Conservation (phyloP, 2,797 vertebrate species). For the Chaunax sp. region DNA sequence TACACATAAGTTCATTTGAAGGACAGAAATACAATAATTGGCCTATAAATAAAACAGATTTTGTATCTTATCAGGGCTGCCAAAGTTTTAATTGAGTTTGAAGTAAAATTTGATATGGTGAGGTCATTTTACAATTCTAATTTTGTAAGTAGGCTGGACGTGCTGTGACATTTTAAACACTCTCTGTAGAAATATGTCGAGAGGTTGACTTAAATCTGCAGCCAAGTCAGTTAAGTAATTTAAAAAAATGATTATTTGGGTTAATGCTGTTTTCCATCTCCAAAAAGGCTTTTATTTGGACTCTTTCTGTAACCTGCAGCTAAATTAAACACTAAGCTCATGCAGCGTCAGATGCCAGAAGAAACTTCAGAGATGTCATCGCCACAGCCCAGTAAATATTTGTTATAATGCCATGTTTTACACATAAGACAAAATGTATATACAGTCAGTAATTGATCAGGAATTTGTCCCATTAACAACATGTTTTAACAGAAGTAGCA, state of each 20-base stretch:
- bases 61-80: too few species aligned
- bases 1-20: neutral
- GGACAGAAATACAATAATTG: neutral
- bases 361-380: slow-evolving; percentile 37
- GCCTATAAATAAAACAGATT: too few species aligned
- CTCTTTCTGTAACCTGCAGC: slow-evolving; percentile 5
- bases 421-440: neutral
- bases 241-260: too few species aligned
- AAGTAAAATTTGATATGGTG: neutral
- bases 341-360: neutral
- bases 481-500: slow-evolving; percentile 28
- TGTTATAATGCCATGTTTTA: neutral
- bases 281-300: neutral
- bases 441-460: neutral
- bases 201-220: slow-evolving; percentile 7
- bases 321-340: neutral
- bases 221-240: too few species aligned
- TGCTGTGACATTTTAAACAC: too few species aligned
- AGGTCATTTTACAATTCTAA: too few species aligned
- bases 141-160: too few species aligned
- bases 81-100: neutral
- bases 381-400: slow-evolving; percentile 35
- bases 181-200: neutral
- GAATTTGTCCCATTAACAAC: neutral
- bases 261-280: too few species aligned